Conservation (phyloP, 2,113 vertebrate genomes). For the Morone chrysops region DNA sequence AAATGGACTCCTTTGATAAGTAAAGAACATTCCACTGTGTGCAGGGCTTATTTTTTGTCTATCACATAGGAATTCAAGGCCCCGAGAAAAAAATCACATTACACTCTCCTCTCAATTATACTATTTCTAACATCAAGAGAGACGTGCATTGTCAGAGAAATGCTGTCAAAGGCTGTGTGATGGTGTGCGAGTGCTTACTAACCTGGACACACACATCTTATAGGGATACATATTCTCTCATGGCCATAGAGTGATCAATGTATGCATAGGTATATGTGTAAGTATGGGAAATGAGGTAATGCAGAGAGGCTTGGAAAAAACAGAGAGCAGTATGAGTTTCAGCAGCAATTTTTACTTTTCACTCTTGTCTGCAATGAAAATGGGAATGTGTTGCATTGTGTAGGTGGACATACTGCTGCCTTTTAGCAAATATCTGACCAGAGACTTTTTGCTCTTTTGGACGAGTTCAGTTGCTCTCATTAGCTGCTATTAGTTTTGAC, state of each 20-base stretch:
- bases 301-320: not conserved
- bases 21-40: not conserved
- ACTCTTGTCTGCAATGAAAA: not conserved
- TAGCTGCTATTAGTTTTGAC: too few relatives aligned
- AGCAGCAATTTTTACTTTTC: not conserved
- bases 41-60: not conserved
- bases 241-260: not conserved
- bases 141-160: not conserved
- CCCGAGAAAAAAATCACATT: conserved; percentile 22
- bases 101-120: conserved; percentile 13
- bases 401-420: not conserved
- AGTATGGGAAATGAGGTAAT: not conserved
- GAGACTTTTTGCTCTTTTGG: too few relatives aligned
- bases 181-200: not conserved
- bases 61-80: conserved; percentile 19
- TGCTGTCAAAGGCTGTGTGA: conserved; percentile 15
- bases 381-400: not conserved
- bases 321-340: not conserved
- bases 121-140: not conserved
- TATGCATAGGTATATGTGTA: not conserved
- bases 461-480: too few relatives aligned
- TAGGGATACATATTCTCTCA: not conserved
- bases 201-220: not conserved
- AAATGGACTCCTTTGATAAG: conserved; percentile 36
- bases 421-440: too few relatives aligned